Evolutionary conservation across 2,797 vertebrate species (phyloP), one percentile per base, ranked within the genome.

Genomic region (Epinephelus malabaricus): DNA sequence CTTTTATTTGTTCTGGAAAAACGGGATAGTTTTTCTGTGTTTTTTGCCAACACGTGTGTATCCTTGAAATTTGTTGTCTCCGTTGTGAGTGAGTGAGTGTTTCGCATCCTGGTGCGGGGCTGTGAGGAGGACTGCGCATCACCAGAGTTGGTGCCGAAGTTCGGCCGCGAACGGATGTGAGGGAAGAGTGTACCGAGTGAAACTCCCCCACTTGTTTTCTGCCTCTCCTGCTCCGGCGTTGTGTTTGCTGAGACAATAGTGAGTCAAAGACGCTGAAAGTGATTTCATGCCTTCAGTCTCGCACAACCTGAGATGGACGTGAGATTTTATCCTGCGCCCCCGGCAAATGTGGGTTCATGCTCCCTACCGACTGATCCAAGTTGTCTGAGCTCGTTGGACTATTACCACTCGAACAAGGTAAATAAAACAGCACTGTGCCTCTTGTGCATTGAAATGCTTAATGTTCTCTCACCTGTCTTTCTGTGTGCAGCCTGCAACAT

Each of bases 401-500:
- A 98, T 97, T 99, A 98, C 91, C 97, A 98, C 96, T 96, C 97
- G 92, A 97, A 97, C 96, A 99, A 99, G 98, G 98, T 98, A 98
- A 95, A 94, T 81, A 43, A 43, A 43, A 34, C 34, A 77, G 55
- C 64, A 38, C 49, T 40, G 55, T 17, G 23, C 56, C 13, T 34
- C 47, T 30, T 6, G 23, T 72, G 76, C 73, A 27, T 11, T 43
- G 18, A 47, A 69, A 80, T 54, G 49, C 49, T 38, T 34, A 7
- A 34, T 34, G 34, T 34, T 69, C 64, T 88, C 88, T 88, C 88
- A 92, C 87, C 88, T 93, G 92, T 86, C 66, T 85, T 11, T 70
- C 15, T 50, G 23, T 13, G 13, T 5, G 23, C 68, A 47, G 43
- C 66, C 34, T 63, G 69, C 67, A 76, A 74, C 54, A 74, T 86